Conservation (phyloP, 1,140 invertebrate species). For the Drosophila kanapiae region DNA sequence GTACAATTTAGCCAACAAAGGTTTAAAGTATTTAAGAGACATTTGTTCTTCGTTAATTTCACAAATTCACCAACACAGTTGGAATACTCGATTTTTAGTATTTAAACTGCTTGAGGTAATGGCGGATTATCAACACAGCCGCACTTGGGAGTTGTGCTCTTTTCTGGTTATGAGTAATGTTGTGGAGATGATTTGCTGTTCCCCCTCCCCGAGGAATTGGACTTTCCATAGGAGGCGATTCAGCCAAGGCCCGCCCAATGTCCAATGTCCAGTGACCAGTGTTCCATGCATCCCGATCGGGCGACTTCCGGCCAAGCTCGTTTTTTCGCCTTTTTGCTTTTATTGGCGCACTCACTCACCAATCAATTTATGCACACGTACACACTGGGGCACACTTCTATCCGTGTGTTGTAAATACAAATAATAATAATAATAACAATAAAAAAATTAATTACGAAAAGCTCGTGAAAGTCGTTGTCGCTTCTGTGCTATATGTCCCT, state of each 20-base stretch:
- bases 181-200: conserved; percentile 23
- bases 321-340: conserved; percentile 73
- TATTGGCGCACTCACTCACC: conserved; percentile 67
- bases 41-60: neutral
- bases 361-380: conserved; percentile 24
- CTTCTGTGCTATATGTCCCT: conserved; percentile 60
- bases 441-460: conserved; percentile 76
- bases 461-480: conserved; percentile 75
- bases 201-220: conserved; percentile 16
- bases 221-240: conserved; percentile 34
- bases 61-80: neutral
- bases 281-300: conserved; percentile 42
- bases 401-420: conserved; percentile 59
- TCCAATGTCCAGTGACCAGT: conserved; percentile 37
- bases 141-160: conserved; percentile 10
- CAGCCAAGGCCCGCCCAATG: conserved; percentile 65
- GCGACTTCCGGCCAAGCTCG: conserved; percentile 74
- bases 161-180: conserved; percentile 17
- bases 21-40: neutral
- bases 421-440: conserved; percentile 55
- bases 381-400: conserved; percentile 27
- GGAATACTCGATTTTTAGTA: neutral
- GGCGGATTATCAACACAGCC: neutral
- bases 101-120: neutral
- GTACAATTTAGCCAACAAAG: neutral